A percentile compares a stretch with the other conserved stretches of the same genome.
phyloP scores from a whole-genome alignment of 1,140 invertebrate species.

The Drosophila nannoptera region DNA sequence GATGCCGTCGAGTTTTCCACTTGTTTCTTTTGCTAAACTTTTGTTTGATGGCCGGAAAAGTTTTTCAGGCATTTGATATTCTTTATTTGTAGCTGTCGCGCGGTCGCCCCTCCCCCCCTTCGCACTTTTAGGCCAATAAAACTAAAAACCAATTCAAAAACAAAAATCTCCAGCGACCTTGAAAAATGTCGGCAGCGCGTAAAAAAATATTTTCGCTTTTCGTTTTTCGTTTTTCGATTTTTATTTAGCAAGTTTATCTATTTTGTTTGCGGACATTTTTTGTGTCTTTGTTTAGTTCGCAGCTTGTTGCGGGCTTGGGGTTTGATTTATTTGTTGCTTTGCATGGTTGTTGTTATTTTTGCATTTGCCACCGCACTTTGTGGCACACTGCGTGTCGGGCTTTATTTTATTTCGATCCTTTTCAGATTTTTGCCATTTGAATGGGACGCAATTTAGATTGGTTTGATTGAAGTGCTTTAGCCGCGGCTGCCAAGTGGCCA shows the following conservation, averaged over 20 bases:
- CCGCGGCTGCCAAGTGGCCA: neutral
- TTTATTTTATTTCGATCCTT: constrained; percentile 2
- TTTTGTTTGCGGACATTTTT: constrained; percentile 17
- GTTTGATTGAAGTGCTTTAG: neutral
- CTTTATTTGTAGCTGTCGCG: constrained; percentile 39
- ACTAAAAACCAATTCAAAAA: constrained; percentile 43
- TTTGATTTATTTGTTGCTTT: constrained; percentile 55
- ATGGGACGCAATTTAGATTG: neutral
- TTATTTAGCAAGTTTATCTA: constrained; percentile 41
- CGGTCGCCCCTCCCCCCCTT: constrained; percentile 22
- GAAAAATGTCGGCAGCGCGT: constrained; percentile 45
- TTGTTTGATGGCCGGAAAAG: constrained; percentile 63
- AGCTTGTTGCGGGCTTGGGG: constrained; percentile 23
- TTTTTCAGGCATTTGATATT: constrained; percentile 27
- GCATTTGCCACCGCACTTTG: constrained; percentile 3
- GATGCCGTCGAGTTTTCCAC: constrained; percentile 11
- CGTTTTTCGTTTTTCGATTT: too few species aligned
- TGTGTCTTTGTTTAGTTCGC: constrained; percentile 58
- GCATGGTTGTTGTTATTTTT: constrained; percentile 30
- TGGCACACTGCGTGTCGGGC: constrained; percentile 4
- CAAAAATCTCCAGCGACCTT: constrained; percentile 56
- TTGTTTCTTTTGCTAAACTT: constrained; percentile 65
- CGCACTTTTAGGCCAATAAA: constrained; percentile 63
- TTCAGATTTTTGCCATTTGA: neutral
- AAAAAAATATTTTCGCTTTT: constrained; percentile 35